phyloP scores from a whole-genome alignment of 2,888 invertebrate species.

The Odontomyia ornata region DNA sequence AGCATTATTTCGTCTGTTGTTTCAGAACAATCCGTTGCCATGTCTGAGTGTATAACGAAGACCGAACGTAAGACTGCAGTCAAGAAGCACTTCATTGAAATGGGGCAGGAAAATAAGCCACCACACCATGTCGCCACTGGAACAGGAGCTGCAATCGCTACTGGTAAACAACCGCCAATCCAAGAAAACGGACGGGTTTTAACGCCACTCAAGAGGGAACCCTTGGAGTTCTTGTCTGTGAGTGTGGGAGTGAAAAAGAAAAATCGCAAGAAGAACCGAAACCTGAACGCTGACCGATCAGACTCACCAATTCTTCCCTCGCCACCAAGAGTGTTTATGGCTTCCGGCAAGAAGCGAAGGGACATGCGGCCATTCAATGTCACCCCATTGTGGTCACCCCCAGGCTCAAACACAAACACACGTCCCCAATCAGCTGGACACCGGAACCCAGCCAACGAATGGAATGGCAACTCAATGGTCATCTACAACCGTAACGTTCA shows the following conservation, averaged over 20 bases:
- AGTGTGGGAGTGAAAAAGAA: conserved; percentile 75
- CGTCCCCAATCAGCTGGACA: conserved; percentile 49
- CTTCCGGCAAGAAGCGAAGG: conserved; percentile 67
- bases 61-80: conserved; percentile 67
- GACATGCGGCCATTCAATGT: conserved; percentile 69
- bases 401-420: conserved; percentile 46
- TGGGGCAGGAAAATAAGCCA: conserved; percentile 62
- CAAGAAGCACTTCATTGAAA: conserved; percentile 61
- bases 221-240: conserved; percentile 78
- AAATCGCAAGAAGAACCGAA: conserved; percentile 73
- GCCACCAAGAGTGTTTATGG: conserved; percentile 73
- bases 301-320: conserved; percentile 76
- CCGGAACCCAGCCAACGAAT: conserved; percentile 60
- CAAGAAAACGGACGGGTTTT: conserved; percentile 65
- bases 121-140: conserved; percentile 49
- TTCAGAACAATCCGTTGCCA: conserved; percentile 76
- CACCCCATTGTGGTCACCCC: conserved; percentile 47
- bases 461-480: conserved; percentile 78
- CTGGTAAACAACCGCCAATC: conserved; percentile 54
- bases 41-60: conserved; percentile 72
- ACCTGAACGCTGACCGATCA: conserved; percentile 68
- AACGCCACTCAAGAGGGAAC: conserved; percentile 76
- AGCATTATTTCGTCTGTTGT: conserved; percentile 80
- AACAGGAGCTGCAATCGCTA: conserved; percentile 47
- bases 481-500: conserved; percentile 71